These are phyloP conservation scores for Ammodytes marinus DNA, from an alignment of 2,113 vertebrate genomes.

Conservation along the genomic window DNA sequence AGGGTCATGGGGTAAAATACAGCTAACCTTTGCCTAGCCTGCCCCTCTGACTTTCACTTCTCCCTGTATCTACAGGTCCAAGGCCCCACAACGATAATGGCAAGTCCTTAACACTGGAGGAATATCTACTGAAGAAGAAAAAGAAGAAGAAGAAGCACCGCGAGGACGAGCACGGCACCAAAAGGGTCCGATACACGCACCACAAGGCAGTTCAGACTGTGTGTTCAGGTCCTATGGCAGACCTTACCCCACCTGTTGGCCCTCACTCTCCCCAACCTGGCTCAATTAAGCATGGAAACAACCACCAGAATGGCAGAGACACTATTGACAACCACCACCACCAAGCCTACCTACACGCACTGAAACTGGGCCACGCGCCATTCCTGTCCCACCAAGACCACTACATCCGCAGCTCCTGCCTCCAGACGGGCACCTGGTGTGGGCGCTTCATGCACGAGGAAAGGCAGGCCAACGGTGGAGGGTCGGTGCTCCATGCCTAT, in stretches of 20 bases:
- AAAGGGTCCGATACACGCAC: constrained; percentile 88
- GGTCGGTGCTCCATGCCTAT: constrained; percentile 94
- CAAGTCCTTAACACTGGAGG: constrained; percentile 89
- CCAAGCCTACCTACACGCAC: constrained; percentile 86
- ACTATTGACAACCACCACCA: constrained; percentile 71
- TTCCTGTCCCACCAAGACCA: constrained; percentile 96
- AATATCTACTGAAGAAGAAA: constrained; percentile 94
- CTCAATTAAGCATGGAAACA: constrained; percentile 88
- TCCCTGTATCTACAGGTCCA: constrained; percentile 82
- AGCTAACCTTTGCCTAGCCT: neutral
- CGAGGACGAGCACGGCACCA: constrained; percentile 88
- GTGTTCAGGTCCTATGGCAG: constrained; percentile 86
- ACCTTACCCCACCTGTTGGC: constrained; percentile 64
- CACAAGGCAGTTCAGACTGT: constrained; percentile 95
- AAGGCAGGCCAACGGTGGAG: constrained; percentile 95
- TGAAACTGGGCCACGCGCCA: constrained; percentile 87
- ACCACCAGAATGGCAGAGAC: constrained; percentile 72
- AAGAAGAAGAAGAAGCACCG: constrained; percentile 97
- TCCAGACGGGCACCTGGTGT: constrained; percentile 91
- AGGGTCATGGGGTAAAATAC: neutral
- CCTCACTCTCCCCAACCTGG: constrained; percentile 79
- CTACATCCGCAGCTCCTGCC: constrained; percentile 92
- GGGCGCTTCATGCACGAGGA: constrained; percentile 96
- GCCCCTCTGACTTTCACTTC: neutral
- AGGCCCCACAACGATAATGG: constrained; percentile 91